Evolutionary conservation across 2,113 vertebrate species (phyloP).

Genomic region (Macheiramphus alcinus): DNA sequence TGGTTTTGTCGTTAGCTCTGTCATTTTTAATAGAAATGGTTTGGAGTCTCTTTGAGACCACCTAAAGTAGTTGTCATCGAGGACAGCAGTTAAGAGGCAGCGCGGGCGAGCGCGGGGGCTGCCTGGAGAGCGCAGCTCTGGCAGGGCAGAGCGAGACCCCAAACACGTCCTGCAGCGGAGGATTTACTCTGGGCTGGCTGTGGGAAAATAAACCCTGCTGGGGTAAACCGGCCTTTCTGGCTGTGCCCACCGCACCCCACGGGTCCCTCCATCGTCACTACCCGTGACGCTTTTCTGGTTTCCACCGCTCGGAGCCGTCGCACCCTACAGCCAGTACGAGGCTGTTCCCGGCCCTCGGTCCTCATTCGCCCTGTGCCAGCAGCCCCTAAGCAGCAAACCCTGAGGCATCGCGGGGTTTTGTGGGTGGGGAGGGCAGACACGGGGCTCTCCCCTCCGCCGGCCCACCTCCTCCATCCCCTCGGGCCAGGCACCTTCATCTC

Average conservation of each 20-base stretch:
- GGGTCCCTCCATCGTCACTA: background rate
- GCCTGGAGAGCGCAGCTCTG: background rate
- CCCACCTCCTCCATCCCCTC: background rate
- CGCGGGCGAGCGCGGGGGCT: rapidly evolving
- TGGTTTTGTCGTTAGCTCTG: background rate
- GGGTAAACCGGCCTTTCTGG: background rate
- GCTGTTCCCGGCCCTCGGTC: background rate
- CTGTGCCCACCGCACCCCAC: background rate
- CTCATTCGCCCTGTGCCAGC: background rate
- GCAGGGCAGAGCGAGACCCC: background rate
- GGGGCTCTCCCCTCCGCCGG: rapidly evolving
- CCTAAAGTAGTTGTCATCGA: background rate
- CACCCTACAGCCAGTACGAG: background rate
- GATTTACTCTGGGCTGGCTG: background rate
- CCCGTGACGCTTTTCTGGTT: background rate
- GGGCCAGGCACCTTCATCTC: background rate
- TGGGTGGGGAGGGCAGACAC: background rate
- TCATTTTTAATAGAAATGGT: background rate
- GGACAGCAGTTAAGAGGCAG: background rate
- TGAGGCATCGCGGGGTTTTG: background rate
- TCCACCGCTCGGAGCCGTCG: background rate
- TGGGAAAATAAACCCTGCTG: background rate
- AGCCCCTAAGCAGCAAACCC: background rate
- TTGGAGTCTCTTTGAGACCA: background rate
- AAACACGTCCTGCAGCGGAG: rapidly evolving